Evolutionary conservation across 2,797 vertebrate genomes (phyloP).

Genomic region (Clarias platycephalus): DNA sequence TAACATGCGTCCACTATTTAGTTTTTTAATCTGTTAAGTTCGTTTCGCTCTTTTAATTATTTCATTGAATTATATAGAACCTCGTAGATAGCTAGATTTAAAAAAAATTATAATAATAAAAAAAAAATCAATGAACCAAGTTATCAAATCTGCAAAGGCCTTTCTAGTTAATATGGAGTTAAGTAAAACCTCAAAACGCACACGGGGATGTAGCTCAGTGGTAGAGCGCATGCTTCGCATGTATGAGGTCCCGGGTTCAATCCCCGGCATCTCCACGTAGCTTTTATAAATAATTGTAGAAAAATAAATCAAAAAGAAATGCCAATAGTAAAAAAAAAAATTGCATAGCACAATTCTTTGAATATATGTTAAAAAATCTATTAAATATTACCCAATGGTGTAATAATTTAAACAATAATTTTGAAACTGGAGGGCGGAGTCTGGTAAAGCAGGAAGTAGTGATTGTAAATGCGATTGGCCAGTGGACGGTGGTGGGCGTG

Average conservation of each 20-base stretch:
- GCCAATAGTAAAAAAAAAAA: not conserved
- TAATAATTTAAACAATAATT: not conserved
- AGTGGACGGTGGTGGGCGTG: constrained; percentile 25
- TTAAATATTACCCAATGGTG: no score
- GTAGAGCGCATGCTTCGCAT: constrained; percentile 69
- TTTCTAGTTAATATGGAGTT: no score
- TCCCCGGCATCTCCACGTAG: constrained; percentile 66
- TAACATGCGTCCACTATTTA: no score
- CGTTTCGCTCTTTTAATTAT: not conserved
- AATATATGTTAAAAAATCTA: not conserved
- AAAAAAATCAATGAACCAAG: not conserved
- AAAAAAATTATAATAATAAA: not conserved
- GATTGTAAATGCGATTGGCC: constrained; percentile 34
- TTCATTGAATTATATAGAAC: not conserved
- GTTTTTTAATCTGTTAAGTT: not conserved
- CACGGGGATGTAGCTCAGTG: constrained; percentile 66
- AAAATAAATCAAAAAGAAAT: not conserved
- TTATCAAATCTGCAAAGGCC: not conserved
- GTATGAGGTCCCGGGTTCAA: constrained; percentile 71
- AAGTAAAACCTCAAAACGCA: no score
- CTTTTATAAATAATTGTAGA: not conserved
- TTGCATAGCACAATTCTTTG: not conserved
- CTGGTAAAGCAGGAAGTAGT: constrained; percentile 32
- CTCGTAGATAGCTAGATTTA: not conserved
- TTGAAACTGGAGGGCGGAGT: constrained; percentile 14